These are phyloP conservation scores for Xyrauchen texanus DNA, from an alignment of 2,113 vertebrate species.

Conservation along the genomic window DNA sequence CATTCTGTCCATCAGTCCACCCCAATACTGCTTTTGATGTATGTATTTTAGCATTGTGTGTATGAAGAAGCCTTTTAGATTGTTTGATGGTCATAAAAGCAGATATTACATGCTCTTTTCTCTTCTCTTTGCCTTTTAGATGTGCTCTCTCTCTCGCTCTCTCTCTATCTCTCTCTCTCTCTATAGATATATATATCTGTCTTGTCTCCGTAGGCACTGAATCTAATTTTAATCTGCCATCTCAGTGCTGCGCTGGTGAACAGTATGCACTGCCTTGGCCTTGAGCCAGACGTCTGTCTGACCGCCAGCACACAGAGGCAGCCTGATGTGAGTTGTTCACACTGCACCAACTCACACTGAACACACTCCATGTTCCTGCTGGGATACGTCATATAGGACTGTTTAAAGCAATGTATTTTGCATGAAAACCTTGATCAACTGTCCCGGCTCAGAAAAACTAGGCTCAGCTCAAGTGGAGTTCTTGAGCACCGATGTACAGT, in stretches of 20 bases:
- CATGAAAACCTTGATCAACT: background rate
- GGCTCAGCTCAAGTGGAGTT: background rate
- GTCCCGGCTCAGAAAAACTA: background rate
- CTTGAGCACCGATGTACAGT: background rate
- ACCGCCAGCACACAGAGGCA: background rate
- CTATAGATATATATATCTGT: background rate
- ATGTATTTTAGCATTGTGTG: conserved; percentile 22
- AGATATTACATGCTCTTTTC: conserved; percentile 32
- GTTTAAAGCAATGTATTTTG: background rate
- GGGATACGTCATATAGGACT: background rate
- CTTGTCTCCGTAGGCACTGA: conserved; percentile 16
- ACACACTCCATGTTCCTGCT: conserved; percentile 1
- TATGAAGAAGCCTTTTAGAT: background rate
- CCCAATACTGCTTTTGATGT: background rate
- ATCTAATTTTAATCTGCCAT: conserved; percentile 45
- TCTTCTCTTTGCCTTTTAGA: conserved; percentile 10
- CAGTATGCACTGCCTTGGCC: conserved; percentile 34
- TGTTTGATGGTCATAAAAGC: conserved; percentile 28
- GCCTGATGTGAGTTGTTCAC: background rate
- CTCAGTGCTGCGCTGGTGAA: conserved; percentile 25
- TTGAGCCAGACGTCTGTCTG: conserved; percentile 43
- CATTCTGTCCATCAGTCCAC: background rate
- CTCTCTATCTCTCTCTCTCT: background rate
- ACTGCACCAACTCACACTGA: background rate
- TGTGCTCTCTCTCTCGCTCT: background rate